Evolutionary conservation across 2,888 invertebrate genomes (phyloP), one percentile per base, ranked within the genome.

Genomic region (Plusia festucae): DNA sequence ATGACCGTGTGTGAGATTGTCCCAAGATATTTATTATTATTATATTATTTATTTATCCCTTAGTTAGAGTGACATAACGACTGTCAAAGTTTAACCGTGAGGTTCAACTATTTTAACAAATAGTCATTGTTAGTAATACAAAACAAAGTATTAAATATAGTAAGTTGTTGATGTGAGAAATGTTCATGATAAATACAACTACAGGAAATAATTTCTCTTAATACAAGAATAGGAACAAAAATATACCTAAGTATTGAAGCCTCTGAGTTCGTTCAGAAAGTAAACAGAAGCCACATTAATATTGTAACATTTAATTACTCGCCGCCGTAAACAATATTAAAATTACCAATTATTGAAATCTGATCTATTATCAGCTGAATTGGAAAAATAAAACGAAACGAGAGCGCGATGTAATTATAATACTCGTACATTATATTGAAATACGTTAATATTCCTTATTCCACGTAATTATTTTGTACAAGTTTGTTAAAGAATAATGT

Each of bases 291-390:
- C 40, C 40, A 7, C 40, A 40, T 40, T 6, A 15, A 40, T 40
- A 40, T 34, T 13, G 15, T 40, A n/a, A 40, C 30, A 40, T 7
- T 15, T 40, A 40, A 40, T 40, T 40, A 40, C 6, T n/a, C 4
- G 5, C n/a, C 40, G 40, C 4, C 0, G 40, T 40, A 40, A 40
- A 40, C n/a, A n/a, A n/a, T 40, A 40, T n/a, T 40, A 40, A 40
- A n/a, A 40, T 40, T 40, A 40, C 40, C 40, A 40, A 40, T 40
- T 40, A 40, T 40, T 40, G n/a, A 40, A 40, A n/a, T 4, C 6
- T n/a, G 40, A 40, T 15, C 40, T n/a, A n/a, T 40, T 40, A 40
- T 40, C n/a, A n/a, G n/a, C n/a, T n/a, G 40, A 40, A 40, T 40
- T n/a, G 40, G 40, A 40, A 40, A 40, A 30, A 40, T 15, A 4